These are phyloP conservation scores for Glaucidium brasilianum DNA, from an alignment of 2,113 vertebrate genomes.

Conservation along the genomic window DNA sequence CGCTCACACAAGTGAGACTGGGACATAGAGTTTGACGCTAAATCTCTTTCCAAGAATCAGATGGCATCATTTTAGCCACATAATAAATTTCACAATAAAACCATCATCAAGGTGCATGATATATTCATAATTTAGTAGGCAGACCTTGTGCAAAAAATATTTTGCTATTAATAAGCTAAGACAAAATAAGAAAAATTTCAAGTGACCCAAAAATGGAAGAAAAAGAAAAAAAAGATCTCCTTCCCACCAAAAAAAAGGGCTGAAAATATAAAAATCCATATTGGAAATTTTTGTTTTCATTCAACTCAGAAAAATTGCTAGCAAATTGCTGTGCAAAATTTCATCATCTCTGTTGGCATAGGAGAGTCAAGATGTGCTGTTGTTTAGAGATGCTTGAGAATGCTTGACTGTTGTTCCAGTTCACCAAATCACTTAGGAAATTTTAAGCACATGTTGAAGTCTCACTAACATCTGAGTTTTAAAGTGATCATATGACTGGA, in stretches of 20 bases:
- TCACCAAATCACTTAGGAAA: constrained; percentile 47
- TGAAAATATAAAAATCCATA: not conserved
- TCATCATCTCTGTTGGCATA: not conserved
- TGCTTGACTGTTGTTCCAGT: constrained; percentile 38
- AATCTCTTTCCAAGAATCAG: not conserved
- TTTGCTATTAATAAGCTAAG: not conserved
- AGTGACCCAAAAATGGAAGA: not conserved
- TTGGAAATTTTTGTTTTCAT: not conserved
- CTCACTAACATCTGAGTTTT: constrained; percentile 52
- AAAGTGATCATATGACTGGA: constrained; percentile 60
- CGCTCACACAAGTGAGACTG: not conserved
- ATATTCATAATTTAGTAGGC: not conserved
- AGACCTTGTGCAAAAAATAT: not conserved
- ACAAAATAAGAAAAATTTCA: not conserved
- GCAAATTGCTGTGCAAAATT: not conserved
- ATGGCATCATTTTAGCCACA: not conserved
- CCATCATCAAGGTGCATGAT: not conserved
- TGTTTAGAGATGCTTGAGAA: constrained; percentile 18
- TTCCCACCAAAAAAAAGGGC: not conserved
- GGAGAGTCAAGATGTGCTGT: not conserved
- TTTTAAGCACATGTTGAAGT: constrained; percentile 50
- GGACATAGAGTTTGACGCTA: not conserved
- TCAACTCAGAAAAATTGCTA: not conserved
- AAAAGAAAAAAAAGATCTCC: not conserved
- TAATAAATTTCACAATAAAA: not conserved